phyloP scores from a whole-genome alignment of 1,140 invertebrate species.

The Macrocentrus cingulum region DNA sequence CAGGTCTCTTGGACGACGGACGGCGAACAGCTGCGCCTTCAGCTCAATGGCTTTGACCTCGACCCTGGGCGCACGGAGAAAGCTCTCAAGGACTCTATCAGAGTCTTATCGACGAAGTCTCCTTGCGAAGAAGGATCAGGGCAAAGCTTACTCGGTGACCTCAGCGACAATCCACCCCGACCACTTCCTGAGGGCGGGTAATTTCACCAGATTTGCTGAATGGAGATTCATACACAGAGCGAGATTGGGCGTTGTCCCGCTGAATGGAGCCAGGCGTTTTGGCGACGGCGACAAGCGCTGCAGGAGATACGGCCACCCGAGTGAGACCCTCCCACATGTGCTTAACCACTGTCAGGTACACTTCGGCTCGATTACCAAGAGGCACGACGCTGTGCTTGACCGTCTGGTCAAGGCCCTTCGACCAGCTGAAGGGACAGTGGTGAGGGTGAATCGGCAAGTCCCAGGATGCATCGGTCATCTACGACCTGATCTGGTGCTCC shows the following conservation, averaged over 20 bases:
- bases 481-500: conserved; percentile 42
- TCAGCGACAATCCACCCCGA: too few species aligned
- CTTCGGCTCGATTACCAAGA: neutral
- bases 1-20: conserved; percentile 27
- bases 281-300: conserved; percentile 32
- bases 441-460: conserved; percentile 18
- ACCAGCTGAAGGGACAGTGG: conserved; percentile 2
- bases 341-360: conserved; percentile 36
- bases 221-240: conserved; percentile 51
- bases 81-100: conserved; percentile 17
- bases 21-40: neutral
- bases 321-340: conserved; percentile 43
- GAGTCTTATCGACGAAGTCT: too few species aligned
- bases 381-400: conserved; percentile 28
- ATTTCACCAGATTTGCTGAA: conserved; percentile 41
- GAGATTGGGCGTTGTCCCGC: conserved; percentile 39
- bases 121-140: too few species aligned
- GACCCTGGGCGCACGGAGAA: too few species aligned
- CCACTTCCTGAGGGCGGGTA: too few species aligned
- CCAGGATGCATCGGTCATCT: conserved; percentile 23
- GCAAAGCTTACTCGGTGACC: too few species aligned
- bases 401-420: conserved; percentile 18
- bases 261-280: conserved; percentile 38
- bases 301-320: conserved; percentile 30
- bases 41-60: too few species aligned